Percentiles rank a stretch among this genome's conserved stretches.
Conservation (phyloP, 2,888 invertebrate species). For the Emmelina monodactyla region DNA sequence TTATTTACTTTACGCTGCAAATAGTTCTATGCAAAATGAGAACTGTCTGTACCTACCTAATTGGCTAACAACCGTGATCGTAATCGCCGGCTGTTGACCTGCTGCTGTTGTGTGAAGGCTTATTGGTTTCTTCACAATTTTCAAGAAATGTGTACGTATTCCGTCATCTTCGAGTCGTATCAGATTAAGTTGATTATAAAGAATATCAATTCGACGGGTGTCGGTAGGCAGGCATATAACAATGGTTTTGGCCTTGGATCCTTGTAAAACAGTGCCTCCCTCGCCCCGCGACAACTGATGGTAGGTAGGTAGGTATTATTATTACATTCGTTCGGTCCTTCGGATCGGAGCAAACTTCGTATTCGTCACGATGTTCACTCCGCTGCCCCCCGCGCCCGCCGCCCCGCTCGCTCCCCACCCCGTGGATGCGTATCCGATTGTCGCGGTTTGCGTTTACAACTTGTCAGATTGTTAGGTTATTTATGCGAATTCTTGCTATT, state of each 20-base stretch:
- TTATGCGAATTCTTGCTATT: no score
- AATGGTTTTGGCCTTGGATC: slow-evolving; percentile 59
- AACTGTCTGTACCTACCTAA: slow-evolving; percentile 18
- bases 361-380: slow-evolving; percentile 42
- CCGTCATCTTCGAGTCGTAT: no score
- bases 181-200: no score
- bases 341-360: slow-evolving; percentile 26
- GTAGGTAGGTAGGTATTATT: slow-evolving; percentile 59
- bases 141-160: background rate
- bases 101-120: slow-evolving; percentile 31
- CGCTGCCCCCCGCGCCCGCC: slow-evolving; percentile 25
- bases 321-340: slow-evolving; percentile 63
- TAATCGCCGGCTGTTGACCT: slow-evolving; percentile 58
- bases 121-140: slow-evolving; percentile 15
- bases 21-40: slow-evolving; percentile 31
- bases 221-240: slow-evolving; percentile 23
- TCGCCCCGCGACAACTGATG: slow-evolving; percentile 21
- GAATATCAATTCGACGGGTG: no score
- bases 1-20: no score
- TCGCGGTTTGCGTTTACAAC: slow-evolving; percentile 57
- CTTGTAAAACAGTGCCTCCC: slow-evolving; percentile 64
- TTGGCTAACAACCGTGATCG: slow-evolving; percentile 43
- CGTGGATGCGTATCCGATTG: slow-evolving; percentile 64
- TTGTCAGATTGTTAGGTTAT: slow-evolving; percentile 66
- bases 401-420: slow-evolving; percentile 33